phyloP scores from a whole-genome alignment of 2,888 invertebrate genomes.

The Eupeodes latifasciatus region DNA sequence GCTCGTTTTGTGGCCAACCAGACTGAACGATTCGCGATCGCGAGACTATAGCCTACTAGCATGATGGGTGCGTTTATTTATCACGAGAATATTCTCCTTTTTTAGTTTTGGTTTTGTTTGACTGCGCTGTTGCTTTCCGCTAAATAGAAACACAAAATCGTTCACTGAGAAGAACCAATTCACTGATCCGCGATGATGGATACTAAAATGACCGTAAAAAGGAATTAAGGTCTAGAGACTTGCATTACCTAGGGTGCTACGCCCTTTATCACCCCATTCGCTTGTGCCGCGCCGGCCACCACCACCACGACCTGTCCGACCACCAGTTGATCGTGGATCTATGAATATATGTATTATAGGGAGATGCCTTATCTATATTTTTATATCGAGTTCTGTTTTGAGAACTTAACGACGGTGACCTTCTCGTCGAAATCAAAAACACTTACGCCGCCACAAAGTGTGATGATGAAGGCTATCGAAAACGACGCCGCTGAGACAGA shows the following conservation, averaged over 20 bases:
- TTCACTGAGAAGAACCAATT: conserved; percentile 78
- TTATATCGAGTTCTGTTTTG: neutral
- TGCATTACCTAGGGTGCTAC: conserved; percentile 73
- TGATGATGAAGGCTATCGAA: neutral
- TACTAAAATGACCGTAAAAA: conserved; percentile 84
- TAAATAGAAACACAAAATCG: conserved; percentile 75
- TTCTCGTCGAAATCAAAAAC: conserved; percentile 47
- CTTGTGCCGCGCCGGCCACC: neutral
- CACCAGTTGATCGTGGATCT: neutral
- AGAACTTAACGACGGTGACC: conserved; percentile 48
- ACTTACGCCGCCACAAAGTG: neutral
- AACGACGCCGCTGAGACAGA: neutral
- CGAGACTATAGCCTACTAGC: conserved; percentile 60
- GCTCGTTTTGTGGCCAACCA: conserved; percentile 73
- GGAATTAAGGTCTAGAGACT: conserved; percentile 84
- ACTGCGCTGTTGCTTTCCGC: conserved; percentile 43
- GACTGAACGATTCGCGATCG: conserved; percentile 73
- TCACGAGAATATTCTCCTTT: conserved; percentile 72
- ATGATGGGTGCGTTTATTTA: conserved; percentile 69
- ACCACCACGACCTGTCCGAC: too few species aligned
- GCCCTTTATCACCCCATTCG: conserved; percentile 70
- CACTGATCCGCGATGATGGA: conserved; percentile 83
- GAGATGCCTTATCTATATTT: neutral
- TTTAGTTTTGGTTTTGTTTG: neutral
- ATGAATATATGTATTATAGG: conserved; percentile 2